Percentiles rank a stretch among this genome's conserved stretches.
These are phyloP conservation scores for Heliconius eleuchia DNA, from an alignment of 1,140 invertebrate genomes.

Conservation along the genomic window DNA sequence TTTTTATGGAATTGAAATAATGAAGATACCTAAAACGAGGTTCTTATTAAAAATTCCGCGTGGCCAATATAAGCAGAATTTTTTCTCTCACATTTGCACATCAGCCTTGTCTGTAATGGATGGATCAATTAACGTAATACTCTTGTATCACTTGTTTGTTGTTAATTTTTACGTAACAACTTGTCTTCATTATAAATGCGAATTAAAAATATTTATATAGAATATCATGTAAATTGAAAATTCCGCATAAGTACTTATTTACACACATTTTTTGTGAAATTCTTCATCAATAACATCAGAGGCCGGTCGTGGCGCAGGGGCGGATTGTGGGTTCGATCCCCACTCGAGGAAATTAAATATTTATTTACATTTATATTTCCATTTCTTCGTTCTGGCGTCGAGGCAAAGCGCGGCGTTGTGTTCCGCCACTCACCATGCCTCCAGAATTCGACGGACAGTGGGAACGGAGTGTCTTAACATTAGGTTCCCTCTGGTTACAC, in stretches of 20 bases:
- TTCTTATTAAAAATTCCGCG: background rate
- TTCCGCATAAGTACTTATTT: background rate
- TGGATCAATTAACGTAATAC: background rate
- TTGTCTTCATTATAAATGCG: slow-evolving; percentile 14
- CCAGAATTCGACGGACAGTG: no score
- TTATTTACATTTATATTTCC: no score
- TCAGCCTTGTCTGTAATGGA: background rate
- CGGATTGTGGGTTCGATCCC: no score
- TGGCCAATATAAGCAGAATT: background rate
- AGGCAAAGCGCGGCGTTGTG: no score
- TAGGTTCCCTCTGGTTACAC: no score
- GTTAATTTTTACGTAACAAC: slow-evolving; percentile 3
- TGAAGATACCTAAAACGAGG: background rate
- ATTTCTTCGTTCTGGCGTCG: no score
- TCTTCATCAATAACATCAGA: no score
- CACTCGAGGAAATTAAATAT: no score
- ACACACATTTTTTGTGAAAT: background rate
- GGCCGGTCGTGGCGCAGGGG: no score
- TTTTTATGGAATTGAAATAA: background rate
- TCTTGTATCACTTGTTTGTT: background rate
- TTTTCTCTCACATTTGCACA: background rate
- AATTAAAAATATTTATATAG: background rate
- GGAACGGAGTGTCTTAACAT: no score
- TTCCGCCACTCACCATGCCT: no score
- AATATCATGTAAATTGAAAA: background rate